phyloP scores from a whole-genome alignment of 2,797 vertebrate species.

The Hydrolagus colliei region DNA sequence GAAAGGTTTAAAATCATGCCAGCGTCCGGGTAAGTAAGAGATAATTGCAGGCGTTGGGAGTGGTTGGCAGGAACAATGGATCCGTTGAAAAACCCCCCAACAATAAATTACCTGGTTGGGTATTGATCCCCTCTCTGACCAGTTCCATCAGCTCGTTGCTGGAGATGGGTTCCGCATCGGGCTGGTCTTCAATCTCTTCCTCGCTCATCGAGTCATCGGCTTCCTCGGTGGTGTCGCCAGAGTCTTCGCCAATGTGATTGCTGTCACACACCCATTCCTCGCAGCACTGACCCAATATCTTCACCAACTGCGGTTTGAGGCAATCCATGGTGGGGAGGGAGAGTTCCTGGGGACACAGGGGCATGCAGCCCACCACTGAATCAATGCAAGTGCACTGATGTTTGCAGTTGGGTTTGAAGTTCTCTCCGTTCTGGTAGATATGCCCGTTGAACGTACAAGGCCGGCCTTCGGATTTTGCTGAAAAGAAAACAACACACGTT shows the following conservation, averaged over 20 bases:
- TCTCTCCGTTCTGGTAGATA: constrained; percentile 62
- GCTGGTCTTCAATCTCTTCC: constrained; percentile 37
- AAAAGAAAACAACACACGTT: neutral
- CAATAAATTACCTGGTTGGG: neutral
- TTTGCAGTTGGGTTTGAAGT: constrained; percentile 62
- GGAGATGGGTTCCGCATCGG: constrained; percentile 10
- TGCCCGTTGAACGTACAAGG: constrained; percentile 57
- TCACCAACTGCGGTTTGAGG: constrained; percentile 55
- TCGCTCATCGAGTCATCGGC: constrained; percentile 34
- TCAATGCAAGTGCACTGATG: constrained; percentile 65
- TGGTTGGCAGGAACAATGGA: neutral
- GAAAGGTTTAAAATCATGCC: too few species aligned
- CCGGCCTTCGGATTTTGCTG: constrained; percentile 59
- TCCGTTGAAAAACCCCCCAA: neutral
- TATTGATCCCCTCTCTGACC: neutral
- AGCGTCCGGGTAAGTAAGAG: too few species aligned
- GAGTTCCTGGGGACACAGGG: constrained; percentile 56
- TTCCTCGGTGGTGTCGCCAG: constrained; percentile 36
- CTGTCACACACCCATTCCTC: constrained; percentile 42
- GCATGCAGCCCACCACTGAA: constrained; percentile 64
- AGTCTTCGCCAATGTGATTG: constrained; percentile 38
- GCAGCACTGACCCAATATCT: constrained; percentile 69
- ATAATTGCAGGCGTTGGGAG: neutral
- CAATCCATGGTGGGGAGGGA: constrained; percentile 53
- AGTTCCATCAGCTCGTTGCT: constrained; percentile 2